A percentile compares a stretch with the other conserved stretches of the same genome.
These are phyloP conservation scores for Philaethria dido DNA, from an alignment of 2,888 invertebrate species.

Conservation along the genomic window DNA sequence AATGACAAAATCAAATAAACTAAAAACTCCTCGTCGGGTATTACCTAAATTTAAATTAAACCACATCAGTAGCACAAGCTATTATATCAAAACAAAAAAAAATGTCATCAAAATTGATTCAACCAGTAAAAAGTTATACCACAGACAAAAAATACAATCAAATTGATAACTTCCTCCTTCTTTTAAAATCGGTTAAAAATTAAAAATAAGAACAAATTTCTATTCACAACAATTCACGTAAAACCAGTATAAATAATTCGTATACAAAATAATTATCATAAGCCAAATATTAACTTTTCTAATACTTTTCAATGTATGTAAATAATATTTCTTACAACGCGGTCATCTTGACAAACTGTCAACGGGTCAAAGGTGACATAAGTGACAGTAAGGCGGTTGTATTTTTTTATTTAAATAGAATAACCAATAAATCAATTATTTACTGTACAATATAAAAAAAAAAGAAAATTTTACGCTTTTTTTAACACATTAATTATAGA, in stretches of 20 bases:
- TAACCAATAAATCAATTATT: constrained; percentile 6
- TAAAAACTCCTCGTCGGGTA: no score
- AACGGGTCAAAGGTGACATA: constrained; percentile 24
- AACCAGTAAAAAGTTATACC: no score
- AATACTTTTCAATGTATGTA: constrained; percentile 10
- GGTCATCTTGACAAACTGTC: constrained; percentile 20
- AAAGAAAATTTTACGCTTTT: no score
- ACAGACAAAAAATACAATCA: no score
- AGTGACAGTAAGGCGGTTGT: background rate
- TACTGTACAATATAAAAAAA: background rate
- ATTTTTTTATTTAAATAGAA: constrained; percentile 10
- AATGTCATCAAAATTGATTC: no score
- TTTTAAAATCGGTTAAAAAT: no score
- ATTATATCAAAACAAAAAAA: no score
- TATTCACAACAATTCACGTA: background rate
- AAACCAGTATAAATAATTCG: constrained; percentile 6
- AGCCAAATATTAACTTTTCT: constrained; percentile 21
- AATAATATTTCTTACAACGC: constrained; percentile 10
- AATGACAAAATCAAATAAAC: no score
- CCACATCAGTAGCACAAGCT: no score
- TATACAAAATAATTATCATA: constrained; percentile 19
- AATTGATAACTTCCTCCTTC: no score
- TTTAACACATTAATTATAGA: no score
- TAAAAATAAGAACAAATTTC: background rate
- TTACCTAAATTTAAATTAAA: no score